phyloP scores from a whole-genome alignment of 2,113 vertebrate species.

The Chaenocephalus aceratus region DNA sequence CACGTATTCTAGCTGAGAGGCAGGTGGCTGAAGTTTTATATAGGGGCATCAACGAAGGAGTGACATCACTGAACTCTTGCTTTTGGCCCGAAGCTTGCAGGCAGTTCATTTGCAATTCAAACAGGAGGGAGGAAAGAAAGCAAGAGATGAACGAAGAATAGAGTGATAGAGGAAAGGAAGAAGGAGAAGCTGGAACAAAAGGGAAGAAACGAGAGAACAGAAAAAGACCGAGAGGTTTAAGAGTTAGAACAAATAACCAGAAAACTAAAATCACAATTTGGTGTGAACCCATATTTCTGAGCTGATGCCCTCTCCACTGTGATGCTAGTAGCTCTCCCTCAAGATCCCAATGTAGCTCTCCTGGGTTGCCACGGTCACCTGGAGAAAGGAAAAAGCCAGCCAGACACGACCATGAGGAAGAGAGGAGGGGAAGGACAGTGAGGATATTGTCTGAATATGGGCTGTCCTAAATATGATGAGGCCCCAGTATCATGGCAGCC shows the following conservation, averaged over 20 bases:
- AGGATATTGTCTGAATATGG: constrained; percentile 53
- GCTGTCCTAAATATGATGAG: constrained; percentile 60
- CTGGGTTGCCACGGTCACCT: constrained; percentile 23
- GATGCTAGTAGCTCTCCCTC: constrained; percentile 34
- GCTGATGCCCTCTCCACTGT: constrained; percentile 46
- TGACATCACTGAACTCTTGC: background rate
- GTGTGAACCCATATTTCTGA: constrained; percentile 34
- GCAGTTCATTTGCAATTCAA: constrained; percentile 48
- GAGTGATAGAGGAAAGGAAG: constrained; percentile 17
- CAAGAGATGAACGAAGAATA: constrained; percentile 20
- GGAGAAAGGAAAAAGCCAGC: constrained; percentile 36
- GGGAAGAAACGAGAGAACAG: background rate
- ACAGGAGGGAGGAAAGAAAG: constrained; percentile 18
- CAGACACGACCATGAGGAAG: constrained; percentile 17
- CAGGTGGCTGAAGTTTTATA: constrained; percentile 38
- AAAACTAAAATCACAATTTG: constrained; percentile 19
- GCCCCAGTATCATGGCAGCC: constrained; percentile 44
- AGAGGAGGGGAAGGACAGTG: constrained; percentile 47
- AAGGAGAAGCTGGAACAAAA: constrained; percentile 10
- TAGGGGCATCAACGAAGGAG: background rate
- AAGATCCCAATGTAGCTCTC: constrained; percentile 49
- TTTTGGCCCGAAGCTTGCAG: constrained; percentile 33
- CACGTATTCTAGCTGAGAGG: constrained; percentile 13
- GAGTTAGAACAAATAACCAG: constrained; percentile 14
- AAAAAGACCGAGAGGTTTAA: constrained; percentile 18